Conservation (phyloP, 2,888 invertebrate species). For the Muschampia plurimacula region DNA sequence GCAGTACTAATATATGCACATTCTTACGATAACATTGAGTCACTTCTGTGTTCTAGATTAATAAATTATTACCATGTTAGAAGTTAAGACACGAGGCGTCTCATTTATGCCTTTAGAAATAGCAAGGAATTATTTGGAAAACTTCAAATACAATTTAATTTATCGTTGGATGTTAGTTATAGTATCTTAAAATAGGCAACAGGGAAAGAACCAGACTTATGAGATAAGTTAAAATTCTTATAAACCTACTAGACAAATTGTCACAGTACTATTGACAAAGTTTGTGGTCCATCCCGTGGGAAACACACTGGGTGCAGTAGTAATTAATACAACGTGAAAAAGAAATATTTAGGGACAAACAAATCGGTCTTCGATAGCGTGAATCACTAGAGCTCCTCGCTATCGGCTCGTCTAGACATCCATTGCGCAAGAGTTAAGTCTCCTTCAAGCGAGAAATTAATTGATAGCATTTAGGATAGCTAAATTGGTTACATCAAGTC, state of each 20-base stretch:
- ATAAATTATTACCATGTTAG: too few relatives aligned
- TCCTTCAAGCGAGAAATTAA: constrained; percentile 19
- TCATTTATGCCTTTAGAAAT: too few relatives aligned
- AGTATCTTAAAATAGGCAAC: background rate
- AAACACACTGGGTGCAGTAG: background rate
- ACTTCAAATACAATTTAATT: too few relatives aligned
- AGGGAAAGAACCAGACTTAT: background rate
- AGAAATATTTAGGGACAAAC: constrained; percentile 18
- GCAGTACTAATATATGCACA: too few relatives aligned
- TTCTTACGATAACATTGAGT: too few relatives aligned
- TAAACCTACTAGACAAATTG: background rate
- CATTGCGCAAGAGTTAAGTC: constrained; percentile 24
- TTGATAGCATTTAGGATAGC: constrained; percentile 31
- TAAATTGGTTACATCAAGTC: constrained; percentile 24
- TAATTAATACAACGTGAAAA: background rate
- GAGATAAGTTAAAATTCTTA: background rate
- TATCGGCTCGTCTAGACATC: constrained; percentile 8
- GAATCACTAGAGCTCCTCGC: background rate
- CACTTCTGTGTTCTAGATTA: too few relatives aligned
- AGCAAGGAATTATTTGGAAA: too few relatives aligned
- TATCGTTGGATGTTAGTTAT: too few relatives aligned
- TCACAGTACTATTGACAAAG: too few relatives aligned
- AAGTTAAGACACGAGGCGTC: too few relatives aligned
- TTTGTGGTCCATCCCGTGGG: background rate
- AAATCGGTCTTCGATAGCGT: constrained; percentile 16